A percentile compares a stretch with the other conserved stretches of the same genome.
Conservation (phyloP, 2,888 invertebrate species). For the Sipha maydis region DNA sequence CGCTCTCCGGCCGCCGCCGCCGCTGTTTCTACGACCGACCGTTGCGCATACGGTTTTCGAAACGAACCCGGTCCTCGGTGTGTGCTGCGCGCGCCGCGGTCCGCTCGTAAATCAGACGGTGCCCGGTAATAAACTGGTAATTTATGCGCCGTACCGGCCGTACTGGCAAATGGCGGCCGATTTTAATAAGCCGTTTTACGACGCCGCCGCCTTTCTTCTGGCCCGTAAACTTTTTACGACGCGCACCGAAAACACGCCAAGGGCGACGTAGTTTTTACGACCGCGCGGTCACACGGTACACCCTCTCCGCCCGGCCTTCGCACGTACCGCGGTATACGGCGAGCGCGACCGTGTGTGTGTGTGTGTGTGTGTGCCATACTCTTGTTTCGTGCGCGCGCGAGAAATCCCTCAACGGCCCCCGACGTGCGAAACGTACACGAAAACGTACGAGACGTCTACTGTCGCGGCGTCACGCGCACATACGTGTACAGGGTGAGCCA, state of each 20-base stretch:
- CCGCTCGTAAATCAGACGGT: conserved; percentile 55
- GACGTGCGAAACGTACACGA: no score
- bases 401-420: no score
- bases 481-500: not conserved
- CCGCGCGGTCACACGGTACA: conserved; percentile 10
- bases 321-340: not conserved
- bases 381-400: no score
- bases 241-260: conserved; percentile 57
- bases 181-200: conserved; percentile 62
- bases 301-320: not conserved
- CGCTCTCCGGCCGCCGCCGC: no score
- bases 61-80: no score
- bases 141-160: conserved; percentile 46
- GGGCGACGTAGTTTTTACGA: conserved; percentile 53
- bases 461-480: no score
- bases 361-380: not conserved
- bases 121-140: conserved; percentile 56
- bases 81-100: not conserved
- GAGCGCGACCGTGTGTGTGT: no score
- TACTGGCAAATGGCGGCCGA: conserved; percentile 59
- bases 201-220: conserved; percentile 57
- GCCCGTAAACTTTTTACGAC: conserved; percentile 59
- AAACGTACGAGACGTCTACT: no score
- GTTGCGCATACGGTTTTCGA: no score
- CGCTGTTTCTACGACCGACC: no score